Evolutionary conservation across 2,888 invertebrate genomes (phyloP), one percentile per base, ranked within the genome.

Genomic region (Smittia sp.): DNA sequence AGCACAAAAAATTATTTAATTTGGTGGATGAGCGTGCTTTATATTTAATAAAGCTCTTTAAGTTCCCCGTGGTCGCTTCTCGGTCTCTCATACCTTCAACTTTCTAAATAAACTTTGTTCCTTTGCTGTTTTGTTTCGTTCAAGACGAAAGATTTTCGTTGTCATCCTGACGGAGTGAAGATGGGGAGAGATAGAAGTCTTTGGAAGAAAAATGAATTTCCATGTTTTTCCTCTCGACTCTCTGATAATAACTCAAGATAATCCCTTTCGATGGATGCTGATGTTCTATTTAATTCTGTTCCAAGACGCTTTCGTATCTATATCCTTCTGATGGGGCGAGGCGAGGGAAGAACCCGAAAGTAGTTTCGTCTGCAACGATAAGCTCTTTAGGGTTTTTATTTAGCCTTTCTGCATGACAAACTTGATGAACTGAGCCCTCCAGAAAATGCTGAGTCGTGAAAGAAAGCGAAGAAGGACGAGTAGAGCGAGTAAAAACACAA

Each of bases 251-350:
- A 52, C 25, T 69, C 69, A 54, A 54, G 54, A 69, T 69, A 69
- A 69, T 69, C 69, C 69, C 20, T 69, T 69, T 69, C 69, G 54
- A 69, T 69, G 54, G 54, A 69, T 69, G 63, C 27, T 27, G 63
- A 63, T 63, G 63, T 27, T 63, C 63, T n/a, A 63, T 63, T 63
- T 63, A 63, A 63, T 63, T 63, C 20, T 63, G 20, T 20, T 63
- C 27, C 7, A 27, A 63, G 63, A 63, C 24, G 63, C 27, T 63
- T n/a, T 27, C 27, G 3, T 22, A 13, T 46, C 38, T 9, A 11
- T 52, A 52, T 52, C 15, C 52, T 6, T 11, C n/a, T 39, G 52
- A n/a, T 15, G 52, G 15, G 38, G 6, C 11, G 38, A n/a, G 38
- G 11, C 11, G 11, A 46, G 11, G 15, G 46, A 11, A 58, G 58